Evolutionary conservation across 2,113 vertebrate genomes (phyloP), one percentile per base, ranked within the genome.

Genomic region (Cathartes aura): DNA sequence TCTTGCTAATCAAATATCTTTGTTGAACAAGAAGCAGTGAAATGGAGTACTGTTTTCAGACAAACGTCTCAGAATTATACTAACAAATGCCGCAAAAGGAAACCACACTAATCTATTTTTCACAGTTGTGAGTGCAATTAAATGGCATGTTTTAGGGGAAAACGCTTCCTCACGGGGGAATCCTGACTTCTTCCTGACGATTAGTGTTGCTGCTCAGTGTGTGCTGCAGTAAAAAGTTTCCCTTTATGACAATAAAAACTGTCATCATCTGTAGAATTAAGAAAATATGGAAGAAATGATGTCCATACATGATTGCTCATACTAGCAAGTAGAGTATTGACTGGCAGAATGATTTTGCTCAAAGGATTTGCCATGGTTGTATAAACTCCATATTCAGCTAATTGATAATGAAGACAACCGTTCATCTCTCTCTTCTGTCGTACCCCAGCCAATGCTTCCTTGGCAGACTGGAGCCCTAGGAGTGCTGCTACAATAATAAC

Each of bases 11-110:
- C 47, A 93, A 74, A 83, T 91, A 50, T 87, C 78, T 91, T 92
- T 94, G 89, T 88, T 95, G 67, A 98, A 93, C 64, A 89, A 83
- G 59, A 87, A 75, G 50, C 47, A 88, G 15, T 90, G 89, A 95
- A 96, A 93, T 52, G 26, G 73, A 96, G 53, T 72, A 66, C 27
- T 76, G 30, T 97, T 97, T 97, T 87, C 56, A 94, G 91, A 96
- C 83, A 95, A 96, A 93, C 10, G 2, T 19, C 83, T 96, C 48
- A 86, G 80, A 97, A 87, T 95, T 91, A 43, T 74, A 71, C 53
- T 86, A 76, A 89, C 82, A 89, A 74, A 71, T 82, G 85, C 66
- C 34, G 5, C 91, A 86, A 79, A 97, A 90, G 52, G 48, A 96
- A 97, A 81, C 71, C 60, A 72, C 73, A 26, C 34, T 96, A 92